Percentiles rank a stretch among this genome's conserved stretches.
Conservation (phyloP, 2,797 vertebrate genomes). For the Chaetophractus vellerosus region DNA sequence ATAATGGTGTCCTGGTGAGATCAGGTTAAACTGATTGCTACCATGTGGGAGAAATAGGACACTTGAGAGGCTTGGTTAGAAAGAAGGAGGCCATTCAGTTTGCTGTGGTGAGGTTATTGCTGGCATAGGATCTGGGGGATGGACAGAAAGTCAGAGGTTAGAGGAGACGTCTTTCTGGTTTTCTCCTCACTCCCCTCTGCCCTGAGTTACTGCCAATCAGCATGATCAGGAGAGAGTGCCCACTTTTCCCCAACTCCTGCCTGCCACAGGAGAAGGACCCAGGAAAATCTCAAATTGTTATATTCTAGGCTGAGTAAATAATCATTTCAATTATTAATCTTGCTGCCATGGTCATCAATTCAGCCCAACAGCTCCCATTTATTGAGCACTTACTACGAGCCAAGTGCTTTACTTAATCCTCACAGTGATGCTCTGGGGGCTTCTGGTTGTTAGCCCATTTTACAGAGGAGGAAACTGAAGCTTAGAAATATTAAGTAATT, state of each 20-base stretch:
- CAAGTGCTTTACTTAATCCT: neutral
- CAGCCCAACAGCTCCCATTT: neutral
- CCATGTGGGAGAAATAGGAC: neutral
- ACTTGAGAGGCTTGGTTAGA: neutral
- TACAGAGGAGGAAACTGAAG: neutral
- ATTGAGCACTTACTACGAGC: neutral
- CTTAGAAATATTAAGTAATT: neutral
- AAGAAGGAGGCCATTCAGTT: neutral
- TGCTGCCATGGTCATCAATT: neutral
- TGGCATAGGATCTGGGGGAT: neutral
- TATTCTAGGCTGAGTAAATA: neutral
- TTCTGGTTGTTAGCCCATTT: neutral
- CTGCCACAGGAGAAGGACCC: neutral
- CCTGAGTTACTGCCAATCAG: neutral
- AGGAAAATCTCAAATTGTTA: neutral
- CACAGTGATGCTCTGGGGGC: neutral
- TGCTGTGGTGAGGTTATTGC: neutral
- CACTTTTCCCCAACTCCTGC: no score
- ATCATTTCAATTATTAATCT: neutral
- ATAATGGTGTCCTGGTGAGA: neutral
- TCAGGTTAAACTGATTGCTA: neutral
- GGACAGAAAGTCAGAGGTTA: neutral
- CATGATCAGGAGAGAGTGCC: neutral
- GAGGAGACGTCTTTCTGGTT: neutral
- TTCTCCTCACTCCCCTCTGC: neutral